Conservation (phyloP, 2,797 vertebrate species). For the Phrynocephalus guinanensis region DNA sequence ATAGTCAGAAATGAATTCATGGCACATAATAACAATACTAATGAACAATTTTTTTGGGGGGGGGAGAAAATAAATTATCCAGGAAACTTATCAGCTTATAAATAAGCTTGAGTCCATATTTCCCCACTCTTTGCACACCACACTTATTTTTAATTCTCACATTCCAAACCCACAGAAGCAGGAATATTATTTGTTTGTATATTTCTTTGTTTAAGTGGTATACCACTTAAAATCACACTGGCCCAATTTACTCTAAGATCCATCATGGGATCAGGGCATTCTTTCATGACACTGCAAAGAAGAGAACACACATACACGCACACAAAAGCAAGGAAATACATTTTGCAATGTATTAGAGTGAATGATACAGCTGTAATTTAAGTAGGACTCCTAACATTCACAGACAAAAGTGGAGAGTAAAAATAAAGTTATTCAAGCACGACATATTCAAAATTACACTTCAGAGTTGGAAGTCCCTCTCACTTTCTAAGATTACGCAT, state of each 20-base stretch:
- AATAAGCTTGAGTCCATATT: not conserved
- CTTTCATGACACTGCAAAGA: not conserved
- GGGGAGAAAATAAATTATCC: too few relatives aligned
- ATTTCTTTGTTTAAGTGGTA: too few relatives aligned
- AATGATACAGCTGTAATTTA: slow-evolving; percentile 47
- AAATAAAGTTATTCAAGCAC: slow-evolving; percentile 51
- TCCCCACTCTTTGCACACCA: not conserved
- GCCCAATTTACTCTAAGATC: not conserved
- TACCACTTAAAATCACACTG: not conserved
- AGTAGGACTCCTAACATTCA: slow-evolving; percentile 38
- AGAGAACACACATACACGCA: not conserved
- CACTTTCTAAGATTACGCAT: not conserved
- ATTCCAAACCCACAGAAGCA: not conserved
- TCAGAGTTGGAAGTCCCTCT: slow-evolving; percentile 48
- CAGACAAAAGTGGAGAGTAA: slow-evolving; percentile 62
- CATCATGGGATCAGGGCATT: not conserved
- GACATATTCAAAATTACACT: slow-evolving; percentile 58
- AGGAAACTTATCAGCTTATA: too few relatives aligned
- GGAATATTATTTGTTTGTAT: not conserved
- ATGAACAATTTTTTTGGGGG: too few relatives aligned
- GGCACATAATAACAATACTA: too few relatives aligned
- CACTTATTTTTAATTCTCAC: not conserved
- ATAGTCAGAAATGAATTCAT: too few relatives aligned
- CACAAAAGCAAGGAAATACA: not conserved
- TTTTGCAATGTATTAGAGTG: slow-evolving; percentile 47